Conservation (phyloP, 2,113 vertebrate genomes). For the Recurvirostra avosetta region DNA sequence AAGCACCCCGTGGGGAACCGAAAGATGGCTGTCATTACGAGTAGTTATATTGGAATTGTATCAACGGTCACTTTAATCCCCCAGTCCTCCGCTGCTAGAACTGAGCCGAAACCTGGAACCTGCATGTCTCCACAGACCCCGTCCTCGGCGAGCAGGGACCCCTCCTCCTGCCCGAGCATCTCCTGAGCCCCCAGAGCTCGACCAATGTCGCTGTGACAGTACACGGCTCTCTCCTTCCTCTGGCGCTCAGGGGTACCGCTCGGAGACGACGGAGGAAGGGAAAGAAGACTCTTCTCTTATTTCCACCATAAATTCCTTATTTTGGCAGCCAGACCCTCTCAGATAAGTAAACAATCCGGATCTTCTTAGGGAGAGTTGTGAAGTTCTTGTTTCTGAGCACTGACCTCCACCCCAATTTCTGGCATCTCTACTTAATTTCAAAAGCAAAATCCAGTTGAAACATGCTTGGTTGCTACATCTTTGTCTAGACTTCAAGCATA, state of each 20-base stretch:
- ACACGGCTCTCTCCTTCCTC: background rate
- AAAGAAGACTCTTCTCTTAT: background rate
- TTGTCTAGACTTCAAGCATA: background rate
- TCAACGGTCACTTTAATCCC: background rate
- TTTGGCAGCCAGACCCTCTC: background rate
- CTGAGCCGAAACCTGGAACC: background rate
- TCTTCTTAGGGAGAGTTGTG: background rate
- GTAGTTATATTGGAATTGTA: accelerated
- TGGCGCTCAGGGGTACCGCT: accelerated
- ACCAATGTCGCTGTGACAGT: accelerated
- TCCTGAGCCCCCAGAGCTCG: background rate
- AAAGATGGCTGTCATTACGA: accelerated
- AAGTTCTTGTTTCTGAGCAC: background rate
- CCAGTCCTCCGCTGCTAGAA: background rate
- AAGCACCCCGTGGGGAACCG: background rate
- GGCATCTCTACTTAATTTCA: background rate
- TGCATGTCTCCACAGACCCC: background rate
- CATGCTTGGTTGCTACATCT: background rate
- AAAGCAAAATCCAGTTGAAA: background rate
- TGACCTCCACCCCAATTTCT: background rate
- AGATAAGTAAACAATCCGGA: background rate
- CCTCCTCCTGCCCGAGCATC: background rate
- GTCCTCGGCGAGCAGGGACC: background rate
- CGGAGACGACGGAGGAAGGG: accelerated
- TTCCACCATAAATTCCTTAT: background rate